A percentile compares a stretch with the other conserved stretches of the same genome.
Evolutionary conservation across 2,888 invertebrate species (phyloP).

Genomic region (Mesorhabditis belari): DNA sequence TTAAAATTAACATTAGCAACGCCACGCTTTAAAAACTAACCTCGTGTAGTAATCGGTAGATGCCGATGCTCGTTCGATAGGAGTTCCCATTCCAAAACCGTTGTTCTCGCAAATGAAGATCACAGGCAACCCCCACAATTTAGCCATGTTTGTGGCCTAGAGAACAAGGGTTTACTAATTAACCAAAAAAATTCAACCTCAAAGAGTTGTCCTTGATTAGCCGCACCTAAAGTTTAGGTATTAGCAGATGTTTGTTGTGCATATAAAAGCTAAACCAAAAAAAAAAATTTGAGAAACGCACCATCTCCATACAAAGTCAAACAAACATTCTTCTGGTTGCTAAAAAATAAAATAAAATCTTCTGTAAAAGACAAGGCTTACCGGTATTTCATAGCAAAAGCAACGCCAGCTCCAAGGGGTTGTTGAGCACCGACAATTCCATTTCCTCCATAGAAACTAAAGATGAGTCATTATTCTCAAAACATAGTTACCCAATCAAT

Average conservation of each 20-base stretch:
- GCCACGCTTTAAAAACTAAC: background rate
- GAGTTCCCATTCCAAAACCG: conserved; percentile 97
- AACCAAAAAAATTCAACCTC: no score
- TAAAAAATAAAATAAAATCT: background rate
- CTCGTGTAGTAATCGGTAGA: conserved; percentile 83
- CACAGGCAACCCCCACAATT: conserved; percentile 83
- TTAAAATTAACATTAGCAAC: background rate
- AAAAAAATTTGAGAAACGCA: background rate
- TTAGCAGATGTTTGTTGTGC: no score
- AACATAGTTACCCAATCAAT: no score
- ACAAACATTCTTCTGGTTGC: conserved; percentile 70
- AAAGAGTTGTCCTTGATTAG: conserved; percentile 70
- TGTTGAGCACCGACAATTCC: conserved; percentile 99
- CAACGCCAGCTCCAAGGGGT: conserved; percentile 87
- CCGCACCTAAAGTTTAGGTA: no score
- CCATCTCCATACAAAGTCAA: conserved; percentile 68
- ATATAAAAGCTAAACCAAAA: no score
- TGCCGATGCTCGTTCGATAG: conserved; percentile 76
- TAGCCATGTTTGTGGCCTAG: conserved; percentile 84
- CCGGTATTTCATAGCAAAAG: conserved; percentile 79
- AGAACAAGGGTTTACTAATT: background rate
- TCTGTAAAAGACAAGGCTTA: background rate
- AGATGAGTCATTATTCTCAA: no score
- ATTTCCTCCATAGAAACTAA: conserved; percentile 89
- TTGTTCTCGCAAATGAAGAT: conserved; percentile 98